Base-by-base conservation (phyloP, 2,113 vertebrate species). In the Austrofundulus limnaeus region DNA sequence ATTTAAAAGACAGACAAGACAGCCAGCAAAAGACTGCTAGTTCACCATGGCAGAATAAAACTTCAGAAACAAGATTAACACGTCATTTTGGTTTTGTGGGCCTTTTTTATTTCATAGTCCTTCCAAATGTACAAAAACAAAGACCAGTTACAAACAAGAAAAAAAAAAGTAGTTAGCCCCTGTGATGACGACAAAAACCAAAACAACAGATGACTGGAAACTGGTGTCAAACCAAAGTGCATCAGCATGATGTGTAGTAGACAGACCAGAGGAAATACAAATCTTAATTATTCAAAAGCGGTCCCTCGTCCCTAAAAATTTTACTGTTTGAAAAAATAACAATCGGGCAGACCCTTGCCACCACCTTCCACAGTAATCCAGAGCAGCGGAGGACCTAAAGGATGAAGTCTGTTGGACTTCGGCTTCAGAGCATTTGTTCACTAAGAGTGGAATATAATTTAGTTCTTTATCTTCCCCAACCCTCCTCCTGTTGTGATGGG, bases 71-170 rank as follows among this genome's bases (percentile, higher is more conserved):
- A 31, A 82, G 50, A 51, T 47, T 19, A 53, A 55, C 34, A 28
- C 21, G 10, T 52, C 0, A 41, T 76, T 76, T 78, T 65, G 54
- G 86, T 91, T 92, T 91, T 89, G 78, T 90, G 88, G 92, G 91
- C 79, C 91, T 82, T 93, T 93, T 91, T 92, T 92, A 92, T 92
- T 93, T 89, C 88, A 90, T 78, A 82, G 89, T 89, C 89, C 87
- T 87, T 92, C 90, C 86, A 92, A 91, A 92, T 92, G 87, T 92
- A 92, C 85, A 92, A 93, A 91, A 92, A 91, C 79, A 77, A 83
- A 91, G 57, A 80, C 71, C 62, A 70, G 86, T 77, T 78, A 90
- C 64, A 85, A 91, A 81, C 55, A 48, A 72, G 71, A 34, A 19
- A 49, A 56, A 53, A 20, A 67, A 48, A 49, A 28, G 81, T 80